Base-by-base conservation (phyloP, 2,797 vertebrate species). In the Limosa lapponica region DNA sequence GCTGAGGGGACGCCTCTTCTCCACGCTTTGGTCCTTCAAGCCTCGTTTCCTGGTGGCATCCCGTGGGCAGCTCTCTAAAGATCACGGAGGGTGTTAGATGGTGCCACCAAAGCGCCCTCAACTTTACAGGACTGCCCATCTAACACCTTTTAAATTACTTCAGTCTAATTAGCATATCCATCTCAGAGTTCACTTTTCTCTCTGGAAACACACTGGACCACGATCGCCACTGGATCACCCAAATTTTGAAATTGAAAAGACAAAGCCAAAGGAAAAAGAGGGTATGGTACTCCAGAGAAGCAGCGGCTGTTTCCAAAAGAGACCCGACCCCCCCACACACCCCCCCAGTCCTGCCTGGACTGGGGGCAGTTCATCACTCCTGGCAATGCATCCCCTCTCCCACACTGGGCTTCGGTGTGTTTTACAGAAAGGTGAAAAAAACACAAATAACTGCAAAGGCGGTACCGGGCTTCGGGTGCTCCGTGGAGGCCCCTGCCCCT, bases 391-490 rank as follows among this genome's bases (percentile, higher is more conserved):
- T 10, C 28, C 55, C 17, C 32, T 32, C 67, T 66, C n/a, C 20
- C 11, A 20, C 34, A 5, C 27, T 2, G 19, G 12, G 20, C 44
- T 27, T 24, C 0, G 0, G 7, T 34, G 15, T 46, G 7, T 58
- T 82, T 46, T 13, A 44, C n/a, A 54, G 52, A 54, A 77, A 91
- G 8, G 44, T 1, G 19, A 70, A 55, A 39, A 82, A 82, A 90
- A 66, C 4, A 1, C 23, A 82, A 43, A 19, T 7, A 52, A 39
- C 48, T 37, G 23, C 34, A 46, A 57, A 54, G 18, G 32, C 20
- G 16, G 20, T 27, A 22, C 1, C 2, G 28, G 30, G 36, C 16
- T 85, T 49, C 7, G 25, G 22, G 32, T 28, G 37, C n/a, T 79
- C 51, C 44, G n/a, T 67, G 80, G 70, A 92, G 77, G 79, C 58